Conservation (phyloP, 2,888 invertebrate genomes). For the Epinotia nisella region DNA sequence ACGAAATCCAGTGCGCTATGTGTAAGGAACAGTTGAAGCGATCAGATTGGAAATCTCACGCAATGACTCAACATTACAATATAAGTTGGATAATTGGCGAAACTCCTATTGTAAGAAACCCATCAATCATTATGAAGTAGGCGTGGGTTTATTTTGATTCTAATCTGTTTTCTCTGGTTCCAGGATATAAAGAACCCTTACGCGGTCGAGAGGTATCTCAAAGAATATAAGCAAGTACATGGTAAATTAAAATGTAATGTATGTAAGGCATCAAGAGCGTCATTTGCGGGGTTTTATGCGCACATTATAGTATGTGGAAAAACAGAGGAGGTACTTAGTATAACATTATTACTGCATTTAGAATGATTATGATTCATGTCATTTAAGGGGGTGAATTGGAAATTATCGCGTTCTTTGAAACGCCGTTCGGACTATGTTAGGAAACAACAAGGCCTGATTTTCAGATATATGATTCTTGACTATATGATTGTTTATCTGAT, state of each 20-base stretch:
- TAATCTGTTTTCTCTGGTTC: slow-evolving; percentile 49
- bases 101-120: slow-evolving; percentile 63
- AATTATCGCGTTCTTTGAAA: no score
- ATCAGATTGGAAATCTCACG: slow-evolving; percentile 60
- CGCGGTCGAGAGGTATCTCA: slow-evolving; percentile 73
- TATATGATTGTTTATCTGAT: no score
- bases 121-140: background rate
- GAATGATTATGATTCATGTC: no score
- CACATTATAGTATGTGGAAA: slow-evolving; percentile 86
- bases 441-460: no score
- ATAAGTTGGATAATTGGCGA: slow-evolving; percentile 67
- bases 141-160: background rate
- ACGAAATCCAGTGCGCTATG: slow-evolving; percentile 58
- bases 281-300: slow-evolving; percentile 85
- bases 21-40: slow-evolving; percentile 56
- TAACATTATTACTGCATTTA: background rate
- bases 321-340: slow-evolving; percentile 74
- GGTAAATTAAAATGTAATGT: slow-evolving; percentile 81
- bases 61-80: slow-evolving; percentile 67
- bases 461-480: no score
- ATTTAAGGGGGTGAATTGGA: no score
- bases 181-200: slow-evolving; percentile 82
- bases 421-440: no score
- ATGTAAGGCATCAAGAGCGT: slow-evolving; percentile 81
- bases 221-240: slow-evolving; percentile 68